Percentiles rank a stretch among this genome's conserved stretches.
Evolutionary conservation across 2,797 vertebrate species (phyloP).

Genomic region (Adelosebastes latens): DNA sequence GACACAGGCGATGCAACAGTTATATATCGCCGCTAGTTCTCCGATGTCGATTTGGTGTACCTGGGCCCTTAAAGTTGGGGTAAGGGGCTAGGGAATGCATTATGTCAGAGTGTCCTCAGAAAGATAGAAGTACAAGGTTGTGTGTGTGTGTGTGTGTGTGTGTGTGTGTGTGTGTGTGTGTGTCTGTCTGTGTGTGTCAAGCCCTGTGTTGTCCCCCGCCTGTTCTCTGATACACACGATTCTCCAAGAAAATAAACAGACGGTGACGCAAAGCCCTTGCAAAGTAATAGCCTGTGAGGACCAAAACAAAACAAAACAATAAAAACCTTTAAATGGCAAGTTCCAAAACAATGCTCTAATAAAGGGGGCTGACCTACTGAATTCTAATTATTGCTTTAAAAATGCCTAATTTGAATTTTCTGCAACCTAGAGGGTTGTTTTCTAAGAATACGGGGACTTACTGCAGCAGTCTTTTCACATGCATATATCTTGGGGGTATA

Average conservation of each 20-base stretch:
- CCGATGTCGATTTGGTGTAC: too few species aligned
- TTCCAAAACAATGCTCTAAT: constrained; percentile 48
- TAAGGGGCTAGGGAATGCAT: not conserved
- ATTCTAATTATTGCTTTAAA: constrained; percentile 60
- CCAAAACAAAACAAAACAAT: constrained; percentile 43
- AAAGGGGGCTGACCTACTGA: constrained; percentile 42
- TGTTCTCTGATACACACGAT: constrained; percentile 43
- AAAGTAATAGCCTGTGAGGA: constrained; percentile 48
- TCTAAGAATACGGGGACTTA: constrained; percentile 10
- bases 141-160: not conserved
- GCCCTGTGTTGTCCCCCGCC: constrained; percentile 23
- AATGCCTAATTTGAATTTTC: constrained; percentile 56
- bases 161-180: not conserved
- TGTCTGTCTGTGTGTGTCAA: constrained; percentile 2
- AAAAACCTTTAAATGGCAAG: constrained; percentile 44
- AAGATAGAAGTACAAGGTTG: not conserved
- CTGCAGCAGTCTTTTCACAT: constrained; percentile 29
- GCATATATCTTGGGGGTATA: constrained; percentile 48
- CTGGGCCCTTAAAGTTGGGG: not conserved
- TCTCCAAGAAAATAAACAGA: constrained; percentile 59
- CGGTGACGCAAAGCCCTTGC: constrained; percentile 11
- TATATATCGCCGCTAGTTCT: not conserved
- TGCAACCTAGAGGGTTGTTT: constrained; percentile 47
- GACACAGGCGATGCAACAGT: not conserved
- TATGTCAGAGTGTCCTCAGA: not conserved